Evolutionary conservation across 2,113 vertebrate species (phyloP).

Genomic region (Axis porcinus): DNA sequence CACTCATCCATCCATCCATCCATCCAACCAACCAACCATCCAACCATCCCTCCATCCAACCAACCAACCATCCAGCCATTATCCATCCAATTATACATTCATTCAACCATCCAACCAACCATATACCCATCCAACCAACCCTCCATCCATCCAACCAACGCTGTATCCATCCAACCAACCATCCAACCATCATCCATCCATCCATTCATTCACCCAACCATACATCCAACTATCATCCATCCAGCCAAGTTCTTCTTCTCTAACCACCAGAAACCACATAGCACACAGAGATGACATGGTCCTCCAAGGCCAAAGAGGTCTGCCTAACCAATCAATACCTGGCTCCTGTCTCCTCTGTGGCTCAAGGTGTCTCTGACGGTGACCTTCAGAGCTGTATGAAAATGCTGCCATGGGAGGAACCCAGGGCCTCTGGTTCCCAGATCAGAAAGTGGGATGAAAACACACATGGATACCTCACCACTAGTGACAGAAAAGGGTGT

Average conservation of each 20-base stretch:
- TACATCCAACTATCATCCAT: not conserved
- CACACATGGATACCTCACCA: accelerated
- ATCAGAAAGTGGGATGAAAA: not conserved
- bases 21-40: accelerated
- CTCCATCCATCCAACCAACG: too few relatives aligned
- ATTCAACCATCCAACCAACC: not conserved
- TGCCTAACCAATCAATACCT: not conserved
- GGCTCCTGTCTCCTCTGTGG: not conserved
- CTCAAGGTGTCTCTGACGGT: not conserved
- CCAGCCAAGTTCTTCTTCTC: not conserved
- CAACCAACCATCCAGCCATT: not conserved
- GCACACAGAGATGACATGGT: not conserved
- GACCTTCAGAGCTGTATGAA: not conserved
- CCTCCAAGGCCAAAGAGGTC: not conserved
- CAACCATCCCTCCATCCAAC: not conserved
- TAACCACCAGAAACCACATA: not conserved
- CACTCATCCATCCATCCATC: not conserved
- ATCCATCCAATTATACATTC: too few relatives aligned
- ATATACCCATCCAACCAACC: not conserved
- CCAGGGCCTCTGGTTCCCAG: not conserved
- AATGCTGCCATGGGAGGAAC: not conserved
- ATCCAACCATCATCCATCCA: not conserved
- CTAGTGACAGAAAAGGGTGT: accelerated
- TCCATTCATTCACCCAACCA: accelerated
- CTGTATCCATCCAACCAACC: accelerated